Evolutionary conservation across 2,113 vertebrate genomes (phyloP), one percentile per base, ranked within the genome.

Genomic region (Maccullochella peelii): DNA sequence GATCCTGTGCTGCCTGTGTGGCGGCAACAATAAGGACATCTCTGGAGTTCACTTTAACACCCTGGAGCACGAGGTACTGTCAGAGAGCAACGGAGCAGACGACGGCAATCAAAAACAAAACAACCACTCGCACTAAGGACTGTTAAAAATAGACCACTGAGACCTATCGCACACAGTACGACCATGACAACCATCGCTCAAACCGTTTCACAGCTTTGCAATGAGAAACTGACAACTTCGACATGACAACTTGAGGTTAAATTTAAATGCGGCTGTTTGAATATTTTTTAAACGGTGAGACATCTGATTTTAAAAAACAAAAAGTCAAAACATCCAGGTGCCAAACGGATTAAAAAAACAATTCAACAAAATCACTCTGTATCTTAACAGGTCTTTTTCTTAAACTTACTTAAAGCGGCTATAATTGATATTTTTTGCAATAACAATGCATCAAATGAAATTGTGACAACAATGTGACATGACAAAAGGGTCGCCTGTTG

Each of bases 1-100:
- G 1, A 90, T 96, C 85, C 81, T 96, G 57, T 94, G 94, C 92
- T 93, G 8, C 83, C 20, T 77, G 49, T 94, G 88, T 8, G 12
- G 6, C 4, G 6, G 21, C 12, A 33, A 33, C 2, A 9, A n/a
- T 0, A 0, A 1, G 0, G 5, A 57, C 81, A 15, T 3, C 25
- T 88, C 94, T 0, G 90, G 80, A 1, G 86, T 89, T 18, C 89
- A 82, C 40, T 96, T 95, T 87, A 94, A 84, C 93, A 92, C 92
- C 57, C 44, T 93, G 87, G 94, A 95, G 20, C 94, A 94, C 5
- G 95, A 96, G 95, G 95, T 96, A 96, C 83, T 91, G 79, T 93
- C 93, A 0, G 92, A 95, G 67, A 94, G 88, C 90, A 94, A 89
- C 40, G 89, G 85, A 66, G 85, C 33, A 36, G 44, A 83, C 6